These are phyloP conservation scores for Thera britannica DNA, from an alignment of 2,888 invertebrate species.

Conservation along the genomic window DNA sequence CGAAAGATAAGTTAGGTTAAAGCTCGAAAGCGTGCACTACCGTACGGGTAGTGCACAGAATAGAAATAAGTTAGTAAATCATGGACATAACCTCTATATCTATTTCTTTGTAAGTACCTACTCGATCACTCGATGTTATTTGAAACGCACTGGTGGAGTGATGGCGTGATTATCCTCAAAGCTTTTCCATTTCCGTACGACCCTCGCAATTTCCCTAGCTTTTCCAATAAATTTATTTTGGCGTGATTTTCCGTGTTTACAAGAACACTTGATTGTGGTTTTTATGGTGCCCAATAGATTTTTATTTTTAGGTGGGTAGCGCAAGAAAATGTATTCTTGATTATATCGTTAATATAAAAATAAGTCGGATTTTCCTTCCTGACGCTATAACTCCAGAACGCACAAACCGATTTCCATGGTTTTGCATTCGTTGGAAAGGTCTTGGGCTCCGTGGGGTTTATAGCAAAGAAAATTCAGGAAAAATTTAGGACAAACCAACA, in stretches of 20 bases:
- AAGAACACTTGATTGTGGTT: conserved; percentile 26
- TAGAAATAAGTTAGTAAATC: too few relatives aligned
- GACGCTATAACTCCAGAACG: too few relatives aligned
- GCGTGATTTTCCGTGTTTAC: conserved; percentile 31
- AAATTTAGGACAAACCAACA: too few relatives aligned
- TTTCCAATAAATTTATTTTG: conserved; percentile 36
- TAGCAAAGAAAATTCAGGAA: too few relatives aligned
- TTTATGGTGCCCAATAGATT: neutral
- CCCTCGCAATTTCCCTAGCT: conserved; percentile 43
- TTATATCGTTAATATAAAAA: too few relatives aligned
- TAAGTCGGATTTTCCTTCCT: too few relatives aligned
- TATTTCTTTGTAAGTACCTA: neutral
- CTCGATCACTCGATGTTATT: conserved; percentile 23
- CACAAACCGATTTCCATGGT: too few relatives aligned
- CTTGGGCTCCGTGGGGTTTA: too few relatives aligned
- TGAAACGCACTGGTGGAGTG: conserved; percentile 29
- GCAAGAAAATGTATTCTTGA: too few relatives aligned
- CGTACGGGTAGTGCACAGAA: neutral
- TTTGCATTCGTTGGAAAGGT: too few relatives aligned
- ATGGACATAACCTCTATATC: too few relatives aligned
- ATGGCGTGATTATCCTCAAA: conserved; percentile 40
- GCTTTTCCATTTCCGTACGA: conserved; percentile 48
- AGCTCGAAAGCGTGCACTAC: neutral
- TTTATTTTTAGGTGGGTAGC: neutral
- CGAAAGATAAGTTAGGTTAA: too few relatives aligned